phyloP scores from a whole-genome alignment of 2,113 vertebrate species.

The Syngnathoides biaculeatus region DNA sequence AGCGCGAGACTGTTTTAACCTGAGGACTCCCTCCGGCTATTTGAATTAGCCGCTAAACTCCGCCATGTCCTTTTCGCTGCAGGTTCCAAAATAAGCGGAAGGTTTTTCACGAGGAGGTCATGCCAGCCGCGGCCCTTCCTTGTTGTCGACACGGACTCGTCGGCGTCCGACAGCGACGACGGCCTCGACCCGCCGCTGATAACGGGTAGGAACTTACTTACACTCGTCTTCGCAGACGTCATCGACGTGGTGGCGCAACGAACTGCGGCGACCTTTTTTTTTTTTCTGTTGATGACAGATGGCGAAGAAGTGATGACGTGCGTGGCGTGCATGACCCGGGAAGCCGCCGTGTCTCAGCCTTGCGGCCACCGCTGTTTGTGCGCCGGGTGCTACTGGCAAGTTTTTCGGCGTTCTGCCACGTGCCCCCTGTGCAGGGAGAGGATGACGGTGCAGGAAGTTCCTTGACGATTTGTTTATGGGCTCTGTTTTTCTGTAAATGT shows the following conservation, averaged over 20 bases:
- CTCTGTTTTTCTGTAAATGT: too few species aligned
- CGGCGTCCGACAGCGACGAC: neutral
- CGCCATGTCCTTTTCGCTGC: slow-evolving; percentile 10
- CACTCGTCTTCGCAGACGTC: neutral
- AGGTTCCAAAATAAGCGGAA: slow-evolving; percentile 58
- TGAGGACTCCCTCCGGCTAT: too few species aligned
- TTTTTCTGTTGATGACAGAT: slow-evolving; percentile 22
- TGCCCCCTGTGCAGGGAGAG: slow-evolving; percentile 67
- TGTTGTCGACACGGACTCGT: neutral
- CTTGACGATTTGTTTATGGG: too few species aligned
- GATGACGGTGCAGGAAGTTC: slow-evolving; percentile 6
- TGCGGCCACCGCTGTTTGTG: slow-evolving; percentile 74
- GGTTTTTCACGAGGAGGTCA: slow-evolving; percentile 35
- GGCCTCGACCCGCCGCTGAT: neutral
- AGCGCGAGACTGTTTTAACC: too few species aligned
- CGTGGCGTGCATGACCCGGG: slow-evolving; percentile 54
- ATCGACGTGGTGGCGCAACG: neutral
- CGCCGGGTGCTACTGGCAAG: slow-evolving; percentile 18
- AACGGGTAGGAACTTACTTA: slow-evolving; percentile 23
- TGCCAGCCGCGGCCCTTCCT: slow-evolving; percentile 29
- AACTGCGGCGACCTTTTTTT: neutral
- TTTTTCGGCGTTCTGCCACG: slow-evolving; percentile 42
- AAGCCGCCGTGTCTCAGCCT: slow-evolving; percentile 27
- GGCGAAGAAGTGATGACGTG: slow-evolving; percentile 21
- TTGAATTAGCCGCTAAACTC: neutral